Conservation (phyloP, 2,113 vertebrate genomes). For the Pipra filicauda region DNA sequence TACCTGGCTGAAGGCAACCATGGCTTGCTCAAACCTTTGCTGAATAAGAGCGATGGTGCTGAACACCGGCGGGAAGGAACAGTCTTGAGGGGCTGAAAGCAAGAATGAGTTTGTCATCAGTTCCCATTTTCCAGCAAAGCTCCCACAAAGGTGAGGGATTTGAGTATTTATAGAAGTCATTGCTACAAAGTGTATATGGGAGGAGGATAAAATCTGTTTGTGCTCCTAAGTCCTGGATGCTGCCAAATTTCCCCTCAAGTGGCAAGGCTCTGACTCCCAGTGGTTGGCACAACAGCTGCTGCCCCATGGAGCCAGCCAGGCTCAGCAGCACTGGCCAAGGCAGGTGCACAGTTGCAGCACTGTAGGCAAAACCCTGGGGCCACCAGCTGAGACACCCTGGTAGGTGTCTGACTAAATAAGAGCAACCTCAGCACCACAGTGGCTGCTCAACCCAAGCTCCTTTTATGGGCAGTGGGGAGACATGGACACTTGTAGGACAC, state of each 20-base stretch:
- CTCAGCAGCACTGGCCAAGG: fast-evolving
- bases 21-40: conserved; percentile 69
- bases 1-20: conserved; percentile 78
- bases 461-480: background rate
- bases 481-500: background rate
- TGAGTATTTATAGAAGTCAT: background rate
- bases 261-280: background rate
- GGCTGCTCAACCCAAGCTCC: background rate
- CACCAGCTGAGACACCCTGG: fast-evolving
- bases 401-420: background rate
- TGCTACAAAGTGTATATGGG: background rate
- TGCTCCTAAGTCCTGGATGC: background rate
- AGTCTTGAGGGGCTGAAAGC: conserved; percentile 65
- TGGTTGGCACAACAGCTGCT: fast-evolving
- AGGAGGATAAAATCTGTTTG: background rate
- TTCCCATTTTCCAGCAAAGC: background rate
- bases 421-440: background rate
- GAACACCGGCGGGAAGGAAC: conserved; percentile 71
- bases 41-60: conserved; percentile 70
- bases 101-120: background rate
- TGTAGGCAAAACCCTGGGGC: background rate
- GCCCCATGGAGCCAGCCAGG: fast-evolving
- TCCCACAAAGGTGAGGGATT: background rate
- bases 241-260: fast-evolving
- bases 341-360: background rate